Evolutionary conservation across 2,797 vertebrate genomes (phyloP).

Genomic region (Rhinatrema bivittatum): DNA sequence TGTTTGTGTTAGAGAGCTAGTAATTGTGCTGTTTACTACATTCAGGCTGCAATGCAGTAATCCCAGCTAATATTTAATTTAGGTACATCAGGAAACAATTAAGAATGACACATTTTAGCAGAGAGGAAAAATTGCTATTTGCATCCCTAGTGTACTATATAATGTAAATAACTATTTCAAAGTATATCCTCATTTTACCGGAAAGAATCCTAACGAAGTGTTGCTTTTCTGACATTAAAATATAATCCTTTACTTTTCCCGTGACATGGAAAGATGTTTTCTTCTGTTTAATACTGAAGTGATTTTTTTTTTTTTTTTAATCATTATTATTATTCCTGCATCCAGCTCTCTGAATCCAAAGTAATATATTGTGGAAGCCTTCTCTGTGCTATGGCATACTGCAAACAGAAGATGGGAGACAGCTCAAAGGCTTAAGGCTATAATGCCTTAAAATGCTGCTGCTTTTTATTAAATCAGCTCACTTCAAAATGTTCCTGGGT

Average conservation of each 20-base stretch:
- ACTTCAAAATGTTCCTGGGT: not conserved
- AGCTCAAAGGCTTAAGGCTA: not conserved
- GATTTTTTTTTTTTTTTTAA: not conserved
- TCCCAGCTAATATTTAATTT: not conserved
- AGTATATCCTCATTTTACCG: not conserved
- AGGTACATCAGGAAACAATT: not conserved
- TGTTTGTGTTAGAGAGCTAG: too few species aligned
- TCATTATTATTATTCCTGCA: too few species aligned
- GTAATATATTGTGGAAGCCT: too few species aligned
- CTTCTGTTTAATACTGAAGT: not conserved
- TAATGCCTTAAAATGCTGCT: not conserved
- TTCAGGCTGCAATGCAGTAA: not conserved
- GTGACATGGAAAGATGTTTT: not conserved
- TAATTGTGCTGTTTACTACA: not conserved
- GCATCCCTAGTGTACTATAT: not conserved
- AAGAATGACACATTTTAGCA: not conserved
- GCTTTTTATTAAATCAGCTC: not conserved
- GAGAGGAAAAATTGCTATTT: not conserved
- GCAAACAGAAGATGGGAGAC: not conserved
- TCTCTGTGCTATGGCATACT: not conserved
- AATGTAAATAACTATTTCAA: conserved; percentile 7
- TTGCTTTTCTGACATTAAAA: conserved; percentile 4
- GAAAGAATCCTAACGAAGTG: conserved; percentile 4
- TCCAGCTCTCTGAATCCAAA: too few species aligned
- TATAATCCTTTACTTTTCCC: conserved; percentile 1